phyloP scores from a whole-genome alignment of 2,888 invertebrate species.

The Mermis nigrescens region DNA sequence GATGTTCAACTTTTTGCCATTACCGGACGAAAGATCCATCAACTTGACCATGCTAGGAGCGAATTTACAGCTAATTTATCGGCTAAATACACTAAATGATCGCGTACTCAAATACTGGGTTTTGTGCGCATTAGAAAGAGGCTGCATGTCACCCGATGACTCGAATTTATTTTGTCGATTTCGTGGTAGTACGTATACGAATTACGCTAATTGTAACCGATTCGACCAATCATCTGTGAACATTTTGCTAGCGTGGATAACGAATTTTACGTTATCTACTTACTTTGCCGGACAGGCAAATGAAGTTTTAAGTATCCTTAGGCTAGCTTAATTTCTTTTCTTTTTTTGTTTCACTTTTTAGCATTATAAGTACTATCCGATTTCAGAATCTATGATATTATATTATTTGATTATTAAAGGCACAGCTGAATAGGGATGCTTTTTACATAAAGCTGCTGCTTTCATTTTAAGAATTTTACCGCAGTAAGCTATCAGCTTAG shows the following conservation, averaged over 20 bases:
- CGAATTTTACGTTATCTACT: too few species aligned
- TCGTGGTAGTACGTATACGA: neutral
- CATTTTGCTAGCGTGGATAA: neutral
- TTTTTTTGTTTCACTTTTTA: too few species aligned
- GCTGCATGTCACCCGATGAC: constrained; percentile 1
- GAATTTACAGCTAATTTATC: neutral
- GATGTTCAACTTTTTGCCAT: constrained; percentile 6
- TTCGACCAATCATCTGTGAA: constrained; percentile 3
- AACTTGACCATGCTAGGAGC: neutral
- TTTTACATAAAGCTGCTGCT: too few species aligned
- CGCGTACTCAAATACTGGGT: neutral
- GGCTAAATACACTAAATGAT: neutral
- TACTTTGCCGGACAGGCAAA: too few species aligned
- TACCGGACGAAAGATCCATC: neutral
- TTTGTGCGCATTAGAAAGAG: neutral
- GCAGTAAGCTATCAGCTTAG: too few species aligned
- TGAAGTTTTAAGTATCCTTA: too few species aligned
- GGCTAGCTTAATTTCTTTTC: too few species aligned
- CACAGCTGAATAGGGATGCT: too few species aligned
- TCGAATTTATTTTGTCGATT: neutral
- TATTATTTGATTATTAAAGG: too few species aligned
- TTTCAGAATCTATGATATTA: too few species aligned
- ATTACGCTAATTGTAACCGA: neutral
- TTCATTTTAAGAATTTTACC: too few species aligned
- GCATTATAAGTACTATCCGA: too few species aligned